Base-by-base conservation (phyloP, 1,140 invertebrate genomes). In the Plectrocnemia conspersa region DNA sequence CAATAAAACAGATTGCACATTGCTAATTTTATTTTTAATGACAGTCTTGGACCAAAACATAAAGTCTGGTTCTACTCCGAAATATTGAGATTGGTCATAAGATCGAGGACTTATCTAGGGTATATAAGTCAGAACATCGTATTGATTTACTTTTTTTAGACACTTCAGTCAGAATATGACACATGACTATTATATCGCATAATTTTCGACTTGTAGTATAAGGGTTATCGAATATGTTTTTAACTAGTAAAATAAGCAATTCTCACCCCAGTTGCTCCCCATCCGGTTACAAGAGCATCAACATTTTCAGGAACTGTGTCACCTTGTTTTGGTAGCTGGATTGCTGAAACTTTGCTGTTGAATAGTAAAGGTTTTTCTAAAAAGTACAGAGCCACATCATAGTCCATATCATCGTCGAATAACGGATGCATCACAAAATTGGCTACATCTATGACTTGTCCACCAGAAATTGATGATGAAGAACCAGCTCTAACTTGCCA, bases 371-470 rank as follows among this genome's bases (percentile, higher is more conserved):
- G 56, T 5, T 50, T 62, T 1, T 48, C 29, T 5, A 64, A 65
- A 5, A 62, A 52, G 6, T 72, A 22, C 36, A 74, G 6, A 4
- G 64, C 65, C 22, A 74, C 68, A 40, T 74, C 72, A 59, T 71
- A 61, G 23, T 66, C 63, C 10, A 72, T 52, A 3, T 68, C 68
- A 0, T 48, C 22, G 2, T 54, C 18, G 4, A 64, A 66, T 48
- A 25, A 13, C 45, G 66, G 63, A 24, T 74, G 68, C 0, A 59
- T 6, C 11, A 64, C 50, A 1, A 73, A 16, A 13, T 40, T 58
- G 4, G 62, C 56, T 6, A 73, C 40, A 10, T 65, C 61, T 46
- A 71, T 68, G 3, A 61, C 32, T 15, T 50, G 64, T 0, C 72
- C 72, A 1, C 68, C 68, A 10, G 63, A 56, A 15, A 61, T 35